Conservation (phyloP, 2,888 invertebrate species). For the Diarsia dahlii region DNA sequence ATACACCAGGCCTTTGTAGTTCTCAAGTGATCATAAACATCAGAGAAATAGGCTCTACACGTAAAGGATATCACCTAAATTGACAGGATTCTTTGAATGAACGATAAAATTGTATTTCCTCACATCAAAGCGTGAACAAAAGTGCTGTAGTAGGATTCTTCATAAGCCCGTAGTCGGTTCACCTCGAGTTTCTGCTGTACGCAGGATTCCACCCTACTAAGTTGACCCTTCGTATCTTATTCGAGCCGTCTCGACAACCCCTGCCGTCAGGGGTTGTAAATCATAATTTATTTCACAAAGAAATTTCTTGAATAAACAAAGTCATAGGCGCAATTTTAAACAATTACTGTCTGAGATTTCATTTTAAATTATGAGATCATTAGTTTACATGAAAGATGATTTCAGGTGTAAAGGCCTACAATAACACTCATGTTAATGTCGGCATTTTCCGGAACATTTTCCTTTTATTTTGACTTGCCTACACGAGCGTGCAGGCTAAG, state of each 20-base stretch:
- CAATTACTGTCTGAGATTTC: slow-evolving; percentile 68
- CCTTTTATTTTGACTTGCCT: slow-evolving; percentile 4
- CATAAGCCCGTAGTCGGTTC: slow-evolving; percentile 68
- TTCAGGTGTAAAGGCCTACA: slow-evolving; percentile 21
- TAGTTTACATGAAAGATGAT: slow-evolving; percentile 58
- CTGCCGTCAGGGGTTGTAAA: slow-evolving; percentile 75
- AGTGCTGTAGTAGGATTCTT: slow-evolving; percentile 67
- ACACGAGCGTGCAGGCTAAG: slow-evolving; percentile 41
- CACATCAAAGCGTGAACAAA: slow-evolving; percentile 68
- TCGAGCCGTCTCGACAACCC: slow-evolving; percentile 72
- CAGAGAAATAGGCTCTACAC: slow-evolving; percentile 45
- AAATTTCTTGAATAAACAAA: slow-evolving; percentile 65
- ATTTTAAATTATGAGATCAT: slow-evolving; percentile 61
- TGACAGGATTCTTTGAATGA: slow-evolving; percentile 58
- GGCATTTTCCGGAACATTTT: slow-evolving; percentile 29
- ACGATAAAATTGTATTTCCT: slow-evolving; percentile 65
- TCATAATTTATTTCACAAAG: slow-evolving; percentile 79
- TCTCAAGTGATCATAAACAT: slow-evolving; percentile 42
- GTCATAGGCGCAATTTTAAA: slow-evolving; percentile 62
- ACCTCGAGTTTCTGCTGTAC: slow-evolving; percentile 67
- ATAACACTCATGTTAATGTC: slow-evolving; percentile 17
- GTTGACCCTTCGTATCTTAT: slow-evolving; percentile 82
- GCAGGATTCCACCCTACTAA: slow-evolving; percentile 67
- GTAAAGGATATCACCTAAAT: slow-evolving; percentile 55
- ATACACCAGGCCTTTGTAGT: slow-evolving; percentile 28